Evolutionary conservation across 2,113 vertebrate species (phyloP).

Genomic region (Neodon shergylaensis): DNA sequence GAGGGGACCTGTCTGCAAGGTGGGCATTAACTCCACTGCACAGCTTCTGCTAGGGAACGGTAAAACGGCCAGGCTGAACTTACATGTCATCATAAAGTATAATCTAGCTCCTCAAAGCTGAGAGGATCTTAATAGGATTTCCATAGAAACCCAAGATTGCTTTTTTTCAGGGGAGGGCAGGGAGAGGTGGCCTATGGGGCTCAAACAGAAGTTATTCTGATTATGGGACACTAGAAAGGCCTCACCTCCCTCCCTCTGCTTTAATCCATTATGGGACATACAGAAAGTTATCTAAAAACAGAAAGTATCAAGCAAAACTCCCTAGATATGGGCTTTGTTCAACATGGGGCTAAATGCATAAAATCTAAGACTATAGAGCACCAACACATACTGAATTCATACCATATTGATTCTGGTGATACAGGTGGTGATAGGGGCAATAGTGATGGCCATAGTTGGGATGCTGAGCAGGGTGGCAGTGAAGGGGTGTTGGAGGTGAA

Average conservation of each 20-base stretch:
- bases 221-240: background rate
- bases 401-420: background rate
- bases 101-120: constrained; percentile 11
- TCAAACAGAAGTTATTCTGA: background rate
- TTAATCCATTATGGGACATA: background rate
- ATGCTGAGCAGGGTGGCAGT: background rate
- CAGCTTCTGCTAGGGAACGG: constrained; percentile 34
- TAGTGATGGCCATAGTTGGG: background rate
- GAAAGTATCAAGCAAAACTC: constrained; percentile 13
- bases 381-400: background rate
- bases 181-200: background rate
- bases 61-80: background rate
- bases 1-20: background rate
- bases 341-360: background rate
- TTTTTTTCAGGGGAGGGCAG: background rate
- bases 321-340: background rate
- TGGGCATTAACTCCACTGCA: background rate
- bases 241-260: background rate
- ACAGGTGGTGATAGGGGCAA: no score
- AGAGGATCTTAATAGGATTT: constrained; percentile 33
- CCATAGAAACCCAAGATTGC: background rate
- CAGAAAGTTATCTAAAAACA: background rate
- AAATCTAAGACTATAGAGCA: background rate
- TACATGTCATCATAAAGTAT: constrained; percentile 39
- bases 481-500: background rate